Base-by-base conservation (phyloP, 1,140 invertebrate genomes). In the Spodoptera litura region DNA sequence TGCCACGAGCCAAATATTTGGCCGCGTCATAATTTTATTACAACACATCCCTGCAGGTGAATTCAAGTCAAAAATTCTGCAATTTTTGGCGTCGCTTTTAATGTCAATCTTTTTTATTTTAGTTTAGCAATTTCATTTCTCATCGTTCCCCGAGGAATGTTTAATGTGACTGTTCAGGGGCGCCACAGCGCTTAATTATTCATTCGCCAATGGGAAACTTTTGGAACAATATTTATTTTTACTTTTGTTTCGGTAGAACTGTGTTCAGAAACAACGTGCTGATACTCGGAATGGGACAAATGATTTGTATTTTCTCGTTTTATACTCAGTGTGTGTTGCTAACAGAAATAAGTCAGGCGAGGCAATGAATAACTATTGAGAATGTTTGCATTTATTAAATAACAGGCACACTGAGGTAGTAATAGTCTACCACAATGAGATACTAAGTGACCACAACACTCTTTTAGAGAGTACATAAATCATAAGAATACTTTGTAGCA, bases 1-100 rank as follows among this genome's bases (percentile, higher is more conserved):
- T 68, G 20, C 15, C 64, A 27, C 44, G 20, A 68, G 64, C 64
- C 64, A 68, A 68, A 68, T 68, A 68, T 68, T 68, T 68, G 44
- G 62, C 8, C 11, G 52, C 64, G 64, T 68, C 64, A 68, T 68
- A 68, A 68, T 68, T 68, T 51, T 52, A 68, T 68, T 68, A 68
- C 35, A 49, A 52, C 64, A 68, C 44, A 68, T 68, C 44, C 38
- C 2, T 68, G 64, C 64, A 68, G 11, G 20, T 25, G 44, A 68
- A 68, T 68, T 68, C 64, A 51, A 44, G 44, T 68, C 13, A 68
- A 68, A 51, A 68, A 12, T 44, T 68, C 3, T 3, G 9, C 4
- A 27, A 51, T 25, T 51, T 68, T 68, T 20, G 38, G 9, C 64
- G 5, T 52, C 8, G 11, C 38, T 27, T 68, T 68, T 27, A 68